A percentile compares a stretch with the other conserved stretches of the same genome.
Evolutionary conservation across 2,797 vertebrate genomes (phyloP).

Genomic region (Rhinichthys osculus): DNA sequence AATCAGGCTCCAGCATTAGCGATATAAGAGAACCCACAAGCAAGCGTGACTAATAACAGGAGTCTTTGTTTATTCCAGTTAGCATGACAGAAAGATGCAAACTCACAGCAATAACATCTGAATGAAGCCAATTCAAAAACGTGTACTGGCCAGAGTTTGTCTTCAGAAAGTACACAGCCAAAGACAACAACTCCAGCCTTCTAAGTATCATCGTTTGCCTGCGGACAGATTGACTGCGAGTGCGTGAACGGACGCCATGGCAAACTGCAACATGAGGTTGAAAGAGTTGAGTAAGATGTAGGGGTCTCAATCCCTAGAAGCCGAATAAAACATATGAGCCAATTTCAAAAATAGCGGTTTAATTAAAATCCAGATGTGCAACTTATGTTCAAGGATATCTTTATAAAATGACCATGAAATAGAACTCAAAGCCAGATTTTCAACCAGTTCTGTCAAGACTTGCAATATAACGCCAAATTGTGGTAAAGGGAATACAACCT

Average conservation of each 20-base stretch:
- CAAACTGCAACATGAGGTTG: conserved; percentile 10
- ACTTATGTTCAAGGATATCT: conserved; percentile 65
- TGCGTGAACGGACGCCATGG: background rate
- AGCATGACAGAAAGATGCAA: conserved; percentile 50
- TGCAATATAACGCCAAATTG: conserved; percentile 40
- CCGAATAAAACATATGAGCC: conserved; percentile 46
- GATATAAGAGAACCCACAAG: background rate
- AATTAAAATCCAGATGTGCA: conserved; percentile 67
- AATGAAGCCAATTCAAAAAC: conserved; percentile 1
- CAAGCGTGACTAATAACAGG: background rate
- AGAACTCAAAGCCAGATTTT: conserved; percentile 43
- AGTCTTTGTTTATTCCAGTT: conserved; percentile 60
- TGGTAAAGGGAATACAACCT: conserved; percentile 60
- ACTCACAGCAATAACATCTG: conserved; percentile 53
- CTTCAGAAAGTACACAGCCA: conserved; percentile 5
- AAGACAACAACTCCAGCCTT: conserved; percentile 14
- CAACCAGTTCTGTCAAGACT: conserved; percentile 41
- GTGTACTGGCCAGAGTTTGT: conserved; percentile 1
- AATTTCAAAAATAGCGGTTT: conserved; percentile 68
- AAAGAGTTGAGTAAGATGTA: conserved; percentile 19
- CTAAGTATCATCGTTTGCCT: background rate
- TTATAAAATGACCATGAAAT: conserved; percentile 48
- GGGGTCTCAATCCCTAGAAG: conserved; percentile 14
- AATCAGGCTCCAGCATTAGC: background rate
- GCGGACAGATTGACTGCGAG: conserved; percentile 28